Conservation (phyloP, 1,140 invertebrate genomes). For the Lethrus apterus region DNA sequence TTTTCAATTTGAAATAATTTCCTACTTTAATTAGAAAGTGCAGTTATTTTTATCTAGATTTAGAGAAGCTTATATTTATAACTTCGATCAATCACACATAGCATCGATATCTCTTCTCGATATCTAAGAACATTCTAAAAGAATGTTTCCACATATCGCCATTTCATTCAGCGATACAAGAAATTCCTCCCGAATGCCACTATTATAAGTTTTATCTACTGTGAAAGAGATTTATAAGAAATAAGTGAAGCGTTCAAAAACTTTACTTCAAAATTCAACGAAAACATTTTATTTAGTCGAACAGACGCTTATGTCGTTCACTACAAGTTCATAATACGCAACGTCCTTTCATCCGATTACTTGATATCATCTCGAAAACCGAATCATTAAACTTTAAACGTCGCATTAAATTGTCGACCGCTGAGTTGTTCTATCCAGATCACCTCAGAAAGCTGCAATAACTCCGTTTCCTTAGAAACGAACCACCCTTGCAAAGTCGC, state of each 20-base stretch:
- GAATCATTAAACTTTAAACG: constrained; percentile 9
- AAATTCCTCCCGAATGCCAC: constrained; percentile 5
- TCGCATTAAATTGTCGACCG: constrained; percentile 5
- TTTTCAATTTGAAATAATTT: too few relatives aligned
- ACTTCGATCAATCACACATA: too few relatives aligned
- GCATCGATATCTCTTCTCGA: too few relatives aligned
- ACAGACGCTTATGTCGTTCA: not conserved
- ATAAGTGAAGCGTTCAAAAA: not conserved
- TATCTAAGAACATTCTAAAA: too few relatives aligned
- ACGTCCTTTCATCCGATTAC: not conserved
- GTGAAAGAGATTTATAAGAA: not conserved
- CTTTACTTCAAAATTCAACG: not conserved
- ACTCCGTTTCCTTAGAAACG: constrained; percentile 14
- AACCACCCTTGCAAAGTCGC: not conserved
- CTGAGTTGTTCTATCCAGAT: constrained; percentile 10
- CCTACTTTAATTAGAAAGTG: too few relatives aligned
- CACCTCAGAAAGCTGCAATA: constrained; percentile 13
- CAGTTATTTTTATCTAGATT: too few relatives aligned
- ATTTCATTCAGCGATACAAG: constrained; percentile 11
- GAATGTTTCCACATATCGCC: constrained; percentile 4
- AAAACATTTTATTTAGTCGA: not conserved
- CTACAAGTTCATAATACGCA: not conserved
- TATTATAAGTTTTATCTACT: constrained; percentile 7
- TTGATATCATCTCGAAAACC: not conserved
- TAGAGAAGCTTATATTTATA: too few relatives aligned